These are phyloP conservation scores for Calidris pugnax DNA, from an alignment of 2,113 vertebrate genomes.

Conservation along the genomic window DNA sequence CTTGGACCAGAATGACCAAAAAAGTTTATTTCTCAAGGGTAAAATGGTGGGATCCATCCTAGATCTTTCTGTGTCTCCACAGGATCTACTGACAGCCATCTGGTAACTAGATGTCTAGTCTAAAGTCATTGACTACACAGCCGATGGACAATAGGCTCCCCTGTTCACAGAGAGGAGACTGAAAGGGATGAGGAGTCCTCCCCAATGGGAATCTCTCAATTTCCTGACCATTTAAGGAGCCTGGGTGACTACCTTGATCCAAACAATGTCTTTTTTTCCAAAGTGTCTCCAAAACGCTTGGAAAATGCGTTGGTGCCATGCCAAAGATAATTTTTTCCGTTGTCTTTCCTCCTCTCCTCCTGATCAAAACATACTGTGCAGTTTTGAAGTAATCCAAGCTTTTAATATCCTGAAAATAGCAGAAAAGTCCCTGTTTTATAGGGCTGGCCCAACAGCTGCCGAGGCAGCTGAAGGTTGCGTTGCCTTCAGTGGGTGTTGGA, in stretches of 20 bases:
- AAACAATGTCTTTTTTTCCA: neutral
- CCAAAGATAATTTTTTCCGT: neutral
- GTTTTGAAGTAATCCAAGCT: neutral
- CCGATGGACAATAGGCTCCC: neutral
- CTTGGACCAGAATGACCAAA: neutral
- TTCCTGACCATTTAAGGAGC: neutral
- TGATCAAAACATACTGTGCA: neutral
- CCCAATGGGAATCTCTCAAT: accelerated
- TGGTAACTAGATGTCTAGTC: neutral
- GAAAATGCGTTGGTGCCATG: neutral
- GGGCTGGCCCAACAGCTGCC: neutral
- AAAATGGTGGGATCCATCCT: neutral
- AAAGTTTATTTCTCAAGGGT: neutral
- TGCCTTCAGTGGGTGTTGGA: neutral
- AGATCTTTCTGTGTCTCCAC: neutral
- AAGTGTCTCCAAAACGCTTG: neutral
- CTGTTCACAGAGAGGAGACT: neutral
- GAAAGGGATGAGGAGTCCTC: neutral
- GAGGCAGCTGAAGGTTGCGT: neutral
- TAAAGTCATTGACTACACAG: accelerated
- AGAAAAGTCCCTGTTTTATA: neutral
- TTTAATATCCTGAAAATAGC: neutral
- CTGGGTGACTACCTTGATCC: neutral
- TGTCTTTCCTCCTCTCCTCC: neutral
- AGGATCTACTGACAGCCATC: neutral